These are phyloP conservation scores for Caenorhabditis afra DNA, from an alignment of 2,888 invertebrate genomes.

Conservation along the genomic window DNA sequence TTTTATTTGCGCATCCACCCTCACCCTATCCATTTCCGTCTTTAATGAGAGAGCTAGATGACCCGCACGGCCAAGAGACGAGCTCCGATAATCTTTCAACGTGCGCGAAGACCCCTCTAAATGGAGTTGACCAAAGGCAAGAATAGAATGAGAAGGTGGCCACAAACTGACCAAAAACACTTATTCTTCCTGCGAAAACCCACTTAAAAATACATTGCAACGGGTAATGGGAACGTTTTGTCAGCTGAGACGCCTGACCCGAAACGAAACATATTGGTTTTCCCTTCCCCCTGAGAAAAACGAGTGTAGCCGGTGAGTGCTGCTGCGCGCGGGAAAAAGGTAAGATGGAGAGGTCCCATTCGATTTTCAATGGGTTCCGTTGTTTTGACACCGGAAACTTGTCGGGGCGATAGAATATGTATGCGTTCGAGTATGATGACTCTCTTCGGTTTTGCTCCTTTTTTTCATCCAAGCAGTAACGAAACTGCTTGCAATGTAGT, in stretches of 20 bases:
- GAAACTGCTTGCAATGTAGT: no score
- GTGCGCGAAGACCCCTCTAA: not conserved
- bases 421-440: constrained; percentile 17
- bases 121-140: not conserved
- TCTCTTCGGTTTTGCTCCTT: constrained; percentile 14
- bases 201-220: constrained; percentile 59
- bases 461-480: not conserved
- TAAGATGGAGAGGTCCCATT: constrained; percentile 9
- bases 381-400: constrained; percentile 15
- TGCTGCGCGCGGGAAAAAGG: constrained; percentile 1
- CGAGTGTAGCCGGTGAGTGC: not conserved
- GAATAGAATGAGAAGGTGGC: not conserved
- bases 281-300: constrained; percentile 4
- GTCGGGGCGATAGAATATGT: constrained; percentile 26
- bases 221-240: constrained; percentile 25
- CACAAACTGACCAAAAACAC: constrained; percentile 9
- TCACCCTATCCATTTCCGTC: constrained; percentile 51
- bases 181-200: constrained; percentile 23
- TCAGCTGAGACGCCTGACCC: not conserved
- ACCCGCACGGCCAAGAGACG: constrained; percentile 4
- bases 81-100: constrained; percentile 42
- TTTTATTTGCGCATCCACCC: constrained; percentile 50
- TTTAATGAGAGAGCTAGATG: constrained; percentile 39
- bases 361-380: constrained; percentile 18
- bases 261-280: constrained; percentile 33